Base-by-base conservation (phyloP, 30 jellyfish, hydroid and myxozoan genomes). In the Nemopilema nomurai region DNA sequence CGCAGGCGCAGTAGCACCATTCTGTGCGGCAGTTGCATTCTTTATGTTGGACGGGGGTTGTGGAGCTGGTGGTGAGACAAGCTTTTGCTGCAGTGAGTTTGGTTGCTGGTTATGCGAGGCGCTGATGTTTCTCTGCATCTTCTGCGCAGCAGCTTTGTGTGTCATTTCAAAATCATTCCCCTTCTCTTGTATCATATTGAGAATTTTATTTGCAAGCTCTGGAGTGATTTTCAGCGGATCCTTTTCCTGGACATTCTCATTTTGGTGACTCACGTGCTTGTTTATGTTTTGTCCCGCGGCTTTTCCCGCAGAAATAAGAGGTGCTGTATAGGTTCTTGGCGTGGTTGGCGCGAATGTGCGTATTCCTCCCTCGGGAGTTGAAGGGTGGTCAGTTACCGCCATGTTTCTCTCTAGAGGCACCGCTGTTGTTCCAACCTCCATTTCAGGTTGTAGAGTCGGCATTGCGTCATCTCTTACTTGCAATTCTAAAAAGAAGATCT, bases 131-230 rank as follows among this genome's bases (percentile, higher is more conserved):
- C 66, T 79, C 24, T 67, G 88, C 82, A 57, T 81, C 63, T 77
- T 66, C 57, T 85, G 94, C 70, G 96, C 97, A 67, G 98, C 98
- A 0, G 92, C 94, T 68, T 91, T 81, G 71, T 91, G 98, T 23
- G 83, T 57, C 50, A 69, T 72, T 73, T 91, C 96, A 57, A 79
- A 91, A 22, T 87, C 91, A 80, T 86, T 81, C 28, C 98, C 94
- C 66, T 91, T 86, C 63, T 86, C 90, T 76, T 91, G 85, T n/a
- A 91, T 91, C 82, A 91, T 90, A 82, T 86, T 53, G 33, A 91
- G 65, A 74, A 91, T 89, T 68, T 79, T 91, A 28, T 90, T 79
- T 21, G 98, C 98, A 94, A 91, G 73, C 28, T 86, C 98, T 18
- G 98, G 98, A 17, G 93, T 74, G 71, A 91, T 80, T 49, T 87